Conservation (phyloP, 1,140 invertebrate genomes). For the Carcinoscorpius rotundicauda region DNA sequence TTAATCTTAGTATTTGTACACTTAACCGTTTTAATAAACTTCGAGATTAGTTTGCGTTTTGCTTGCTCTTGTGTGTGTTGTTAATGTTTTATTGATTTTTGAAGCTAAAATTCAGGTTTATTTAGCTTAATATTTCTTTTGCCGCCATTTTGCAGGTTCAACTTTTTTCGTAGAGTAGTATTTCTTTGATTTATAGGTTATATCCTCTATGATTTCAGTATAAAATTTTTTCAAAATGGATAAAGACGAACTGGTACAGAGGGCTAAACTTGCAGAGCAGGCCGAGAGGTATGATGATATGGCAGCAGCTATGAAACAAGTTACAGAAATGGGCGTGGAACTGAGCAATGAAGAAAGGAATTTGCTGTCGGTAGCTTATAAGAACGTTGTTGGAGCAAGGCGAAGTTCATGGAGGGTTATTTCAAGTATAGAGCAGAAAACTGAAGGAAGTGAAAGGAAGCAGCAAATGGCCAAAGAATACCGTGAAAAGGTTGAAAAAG, state of each 20-base stretch:
- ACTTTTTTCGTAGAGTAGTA: too few species aligned
- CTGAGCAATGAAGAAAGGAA: slow-evolving; percentile 96
- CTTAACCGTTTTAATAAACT: too few species aligned
- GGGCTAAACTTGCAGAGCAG: slow-evolving; percentile 98
- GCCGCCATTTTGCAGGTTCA: too few species aligned
- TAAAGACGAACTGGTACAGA: slow-evolving; percentile 97
- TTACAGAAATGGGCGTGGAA: slow-evolving; percentile 84
- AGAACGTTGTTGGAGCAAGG: slow-evolving; percentile 96
- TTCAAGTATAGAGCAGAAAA: slow-evolving; percentile 97
- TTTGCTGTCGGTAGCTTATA: slow-evolving; percentile 94
- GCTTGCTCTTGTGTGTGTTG: too few species aligned
- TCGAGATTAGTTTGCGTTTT: too few species aligned
- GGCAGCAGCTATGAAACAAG: slow-evolving; percentile 87
- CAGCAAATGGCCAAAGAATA: slow-evolving; percentile 98
- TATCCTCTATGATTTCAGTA: too few species aligned
- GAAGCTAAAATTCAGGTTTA: too few species aligned
- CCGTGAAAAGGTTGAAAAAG: slow-evolving; percentile 95
- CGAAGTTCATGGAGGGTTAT: slow-evolving; percentile 97
- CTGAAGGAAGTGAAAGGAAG: slow-evolving; percentile 86
- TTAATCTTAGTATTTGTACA: too few species aligned
- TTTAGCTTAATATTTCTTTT: too few species aligned
- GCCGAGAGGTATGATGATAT: slow-evolving; percentile 69
- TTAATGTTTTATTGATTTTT: too few species aligned
- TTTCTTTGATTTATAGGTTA: too few species aligned
- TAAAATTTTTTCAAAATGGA: slow-evolving; percentile 37